Evolutionary conservation across 2,888 invertebrate genomes (phyloP).

Genomic region (Clusia tigrina): DNA sequence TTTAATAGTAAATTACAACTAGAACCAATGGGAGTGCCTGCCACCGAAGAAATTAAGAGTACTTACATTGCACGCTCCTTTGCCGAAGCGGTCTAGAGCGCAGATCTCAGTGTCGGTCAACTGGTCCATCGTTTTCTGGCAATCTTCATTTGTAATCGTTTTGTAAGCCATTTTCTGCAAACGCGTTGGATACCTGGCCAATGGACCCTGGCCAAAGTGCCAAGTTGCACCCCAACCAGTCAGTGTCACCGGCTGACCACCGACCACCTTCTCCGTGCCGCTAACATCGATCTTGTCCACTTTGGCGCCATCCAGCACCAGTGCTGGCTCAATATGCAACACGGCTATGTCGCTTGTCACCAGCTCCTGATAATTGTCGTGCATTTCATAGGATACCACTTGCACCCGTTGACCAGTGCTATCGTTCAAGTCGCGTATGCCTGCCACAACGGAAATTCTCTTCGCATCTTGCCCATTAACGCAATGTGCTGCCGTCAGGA

Average conservation of each 20-base stretch:
- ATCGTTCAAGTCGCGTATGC: conserved; percentile 51
- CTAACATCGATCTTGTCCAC: conserved; percentile 64
- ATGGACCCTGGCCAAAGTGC: conserved; percentile 56
- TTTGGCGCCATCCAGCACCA: conserved; percentile 49
- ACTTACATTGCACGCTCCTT: conserved; percentile 63
- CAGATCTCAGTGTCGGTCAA: conserved; percentile 62
- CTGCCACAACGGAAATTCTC: conserved; percentile 51
- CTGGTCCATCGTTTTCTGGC: conserved; percentile 51
- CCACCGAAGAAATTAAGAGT: too few relatives aligned
- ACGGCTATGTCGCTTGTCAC: conserved; percentile 61
- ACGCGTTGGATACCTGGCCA: conserved; percentile 54
- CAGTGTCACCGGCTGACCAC: conserved; percentile 49
- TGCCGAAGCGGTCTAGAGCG: conserved; percentile 56
- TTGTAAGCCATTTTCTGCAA: conserved; percentile 55
- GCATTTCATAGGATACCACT: conserved; percentile 53
- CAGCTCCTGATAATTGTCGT: conserved; percentile 57
- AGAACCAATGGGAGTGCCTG: not conserved
- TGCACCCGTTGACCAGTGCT: conserved; percentile 46
- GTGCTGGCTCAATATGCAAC: conserved; percentile 53
- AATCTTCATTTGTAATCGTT: conserved; percentile 55
- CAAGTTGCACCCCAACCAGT: conserved; percentile 62
- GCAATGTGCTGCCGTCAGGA: conserved; percentile 63
- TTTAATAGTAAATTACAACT: conserved; percentile 27
- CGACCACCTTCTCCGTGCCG: conserved; percentile 49
- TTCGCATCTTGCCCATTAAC: conserved; percentile 56